These are phyloP conservation scores for Alces alces DNA, from an alignment of 2,113 vertebrate species.

Conservation along the genomic window DNA sequence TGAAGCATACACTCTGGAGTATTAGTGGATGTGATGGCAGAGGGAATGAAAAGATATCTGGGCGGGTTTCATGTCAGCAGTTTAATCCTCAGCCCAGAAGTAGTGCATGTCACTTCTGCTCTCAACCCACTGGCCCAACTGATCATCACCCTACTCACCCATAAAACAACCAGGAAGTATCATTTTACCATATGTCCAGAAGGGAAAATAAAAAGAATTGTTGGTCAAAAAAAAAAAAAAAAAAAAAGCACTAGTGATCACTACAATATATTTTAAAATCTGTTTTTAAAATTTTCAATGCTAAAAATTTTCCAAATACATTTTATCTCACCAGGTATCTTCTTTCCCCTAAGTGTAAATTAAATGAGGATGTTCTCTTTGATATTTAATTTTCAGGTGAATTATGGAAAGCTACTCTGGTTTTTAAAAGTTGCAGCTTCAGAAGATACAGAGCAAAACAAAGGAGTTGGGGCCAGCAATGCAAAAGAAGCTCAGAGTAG, in stretches of 20 bases:
- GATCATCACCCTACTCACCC: background rate
- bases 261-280: background rate
- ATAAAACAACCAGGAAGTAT: background rate
- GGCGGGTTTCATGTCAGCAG: background rate
- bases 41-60: background rate
- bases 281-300: background rate
- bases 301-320: background rate
- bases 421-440: constrained; percentile 68
- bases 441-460: constrained; percentile 31
- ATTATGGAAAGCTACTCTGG: constrained; percentile 58
- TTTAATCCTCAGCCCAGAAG: background rate
- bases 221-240: background rate
- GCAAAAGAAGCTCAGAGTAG: constrained; percentile 33
- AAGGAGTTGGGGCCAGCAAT: background rate
- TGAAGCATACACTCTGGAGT: background rate
- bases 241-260: background rate
- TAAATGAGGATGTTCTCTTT: background rate
- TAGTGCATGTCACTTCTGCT: background rate
- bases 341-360: background rate
- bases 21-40: background rate
- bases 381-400: constrained; percentile 69
- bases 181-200: background rate
- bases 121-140: background rate
- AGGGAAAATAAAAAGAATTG: background rate
- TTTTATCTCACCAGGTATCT: background rate